phyloP scores from a whole-genome alignment of 2,113 vertebrate species.

The Acanthochromis polyacanthus region DNA sequence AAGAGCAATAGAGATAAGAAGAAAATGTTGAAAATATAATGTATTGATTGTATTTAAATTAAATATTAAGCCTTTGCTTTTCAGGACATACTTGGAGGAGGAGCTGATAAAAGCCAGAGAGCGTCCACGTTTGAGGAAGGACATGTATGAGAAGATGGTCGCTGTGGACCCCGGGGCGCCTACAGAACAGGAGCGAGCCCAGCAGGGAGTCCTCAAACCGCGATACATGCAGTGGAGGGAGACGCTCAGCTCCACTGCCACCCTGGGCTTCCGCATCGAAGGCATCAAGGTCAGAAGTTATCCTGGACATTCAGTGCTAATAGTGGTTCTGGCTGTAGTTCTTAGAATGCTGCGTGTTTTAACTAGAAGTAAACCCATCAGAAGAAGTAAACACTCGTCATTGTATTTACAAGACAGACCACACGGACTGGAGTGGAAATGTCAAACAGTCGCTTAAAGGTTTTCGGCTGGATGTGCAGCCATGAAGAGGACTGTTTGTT shows the following conservation, averaged over 20 bases:
- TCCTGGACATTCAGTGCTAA: not conserved
- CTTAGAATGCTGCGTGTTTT: conserved; percentile 11
- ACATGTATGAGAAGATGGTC: conserved; percentile 96
- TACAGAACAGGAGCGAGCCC: conserved; percentile 86
- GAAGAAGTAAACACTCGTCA: conserved; percentile 47
- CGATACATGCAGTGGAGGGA: conserved; percentile 96
- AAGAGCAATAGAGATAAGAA: too few relatives aligned
- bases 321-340: not conserved
- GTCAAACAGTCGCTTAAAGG: not conserved
- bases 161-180: conserved; percentile 90
- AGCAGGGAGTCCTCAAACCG: conserved; percentile 89
- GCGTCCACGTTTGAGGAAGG: conserved; percentile 86
- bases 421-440: conserved; percentile 4
- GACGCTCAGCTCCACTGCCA: conserved; percentile 90
- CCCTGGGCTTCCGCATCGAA: conserved; percentile 92
- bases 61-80: not conserved
- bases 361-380: conserved; percentile 13
- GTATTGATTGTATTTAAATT: too few relatives aligned
- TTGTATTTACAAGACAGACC: conserved; percentile 11
- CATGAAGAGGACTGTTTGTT: conserved; percentile 39
- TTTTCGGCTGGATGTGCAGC: not conserved
- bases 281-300: conserved; percentile 89
- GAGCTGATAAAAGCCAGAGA: conserved; percentile 91
- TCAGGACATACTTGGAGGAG: conserved; percentile 92
- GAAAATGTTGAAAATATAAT: too few relatives aligned